These are phyloP conservation scores for Motacilla alba DNA, from an alignment of 2,113 vertebrate genomes.

Conservation along the genomic window DNA sequence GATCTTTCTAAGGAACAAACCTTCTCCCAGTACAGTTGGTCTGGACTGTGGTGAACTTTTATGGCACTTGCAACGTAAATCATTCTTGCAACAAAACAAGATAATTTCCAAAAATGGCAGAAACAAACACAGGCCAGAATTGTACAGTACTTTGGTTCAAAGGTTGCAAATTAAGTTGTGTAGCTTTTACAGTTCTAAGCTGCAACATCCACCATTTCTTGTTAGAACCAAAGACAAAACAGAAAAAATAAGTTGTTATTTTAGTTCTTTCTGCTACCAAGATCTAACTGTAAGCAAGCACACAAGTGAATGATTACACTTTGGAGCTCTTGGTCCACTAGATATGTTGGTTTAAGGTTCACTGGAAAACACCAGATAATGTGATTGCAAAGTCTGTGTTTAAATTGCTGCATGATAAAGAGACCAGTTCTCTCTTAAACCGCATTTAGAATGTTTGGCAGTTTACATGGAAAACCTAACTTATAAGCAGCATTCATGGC, in stretches of 20 bases:
- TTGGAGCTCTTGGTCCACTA: conserved; percentile 18
- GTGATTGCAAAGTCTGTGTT: conserved; percentile 39
- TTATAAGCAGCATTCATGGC: conserved; percentile 41
- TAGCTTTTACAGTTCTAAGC: conserved; percentile 12
- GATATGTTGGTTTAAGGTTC: conserved; percentile 26
- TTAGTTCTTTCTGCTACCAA: conserved; percentile 32
- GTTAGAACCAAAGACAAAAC: conserved; percentile 10
- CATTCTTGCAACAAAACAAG: conserved; percentile 58
- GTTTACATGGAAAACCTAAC: neutral
- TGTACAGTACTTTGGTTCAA: conserved; percentile 24
- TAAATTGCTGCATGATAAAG: conserved; percentile 31
- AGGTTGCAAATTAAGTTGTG: conserved; percentile 29
- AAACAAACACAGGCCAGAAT: conserved; percentile 41
- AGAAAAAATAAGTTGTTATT: conserved; percentile 24
- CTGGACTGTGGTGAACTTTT: conserved; percentile 16
- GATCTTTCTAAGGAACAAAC: neutral
- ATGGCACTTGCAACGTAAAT: conserved; percentile 38
- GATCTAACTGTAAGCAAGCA: conserved; percentile 36
- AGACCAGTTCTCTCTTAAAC: neutral
- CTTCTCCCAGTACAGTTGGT: conserved; percentile 21
- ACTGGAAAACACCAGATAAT: conserved; percentile 51
- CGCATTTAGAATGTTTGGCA: neutral
- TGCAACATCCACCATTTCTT: conserved; percentile 6
- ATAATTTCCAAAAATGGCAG: conserved; percentile 63
- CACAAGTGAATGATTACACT: conserved; percentile 39